These are phyloP conservation scores for Vulpes ferrilata DNA, from an alignment of 2,113 vertebrate species.

Conservation along the genomic window DNA sequence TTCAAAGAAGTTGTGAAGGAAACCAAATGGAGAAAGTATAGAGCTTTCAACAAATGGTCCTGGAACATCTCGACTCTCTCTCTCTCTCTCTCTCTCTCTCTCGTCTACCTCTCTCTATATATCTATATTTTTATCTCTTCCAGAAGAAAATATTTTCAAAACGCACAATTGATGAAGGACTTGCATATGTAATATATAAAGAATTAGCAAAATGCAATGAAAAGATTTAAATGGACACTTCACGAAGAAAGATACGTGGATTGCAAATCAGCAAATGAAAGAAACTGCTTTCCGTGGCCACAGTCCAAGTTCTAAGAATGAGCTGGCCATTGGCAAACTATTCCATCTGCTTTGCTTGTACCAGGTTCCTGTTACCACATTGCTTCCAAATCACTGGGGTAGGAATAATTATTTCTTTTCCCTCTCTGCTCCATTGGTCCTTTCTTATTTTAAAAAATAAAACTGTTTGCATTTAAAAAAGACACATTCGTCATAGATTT, in stretches of 20 bases:
- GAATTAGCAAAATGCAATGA: not conserved
- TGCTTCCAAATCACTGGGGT: not conserved
- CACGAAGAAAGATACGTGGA: not conserved
- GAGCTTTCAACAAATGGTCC: not conserved
- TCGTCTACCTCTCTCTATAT: no score
- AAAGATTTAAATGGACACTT: not conserved
- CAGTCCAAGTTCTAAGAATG: not conserved
- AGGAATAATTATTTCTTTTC: not conserved
- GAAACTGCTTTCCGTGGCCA: not conserved
- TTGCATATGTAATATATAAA: not conserved
- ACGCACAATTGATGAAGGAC: not conserved
- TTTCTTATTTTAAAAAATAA: not conserved
- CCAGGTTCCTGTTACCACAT: not conserved
- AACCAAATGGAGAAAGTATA: not conserved
- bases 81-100: no score
- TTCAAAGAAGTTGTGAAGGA: not conserved
- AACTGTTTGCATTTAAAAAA: not conserved
- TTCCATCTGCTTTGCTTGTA: not conserved
- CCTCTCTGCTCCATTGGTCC: not conserved
- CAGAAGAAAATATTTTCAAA: slow-evolving; percentile 11
- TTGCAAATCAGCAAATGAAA: not conserved
- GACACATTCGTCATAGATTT: not conserved
- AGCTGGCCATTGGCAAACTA: not conserved
- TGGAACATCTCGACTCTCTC: not conserved
- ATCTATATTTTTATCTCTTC: no score